phyloP scores from a whole-genome alignment of 2,888 invertebrate genomes.

The Eupithecia abbreviata region DNA sequence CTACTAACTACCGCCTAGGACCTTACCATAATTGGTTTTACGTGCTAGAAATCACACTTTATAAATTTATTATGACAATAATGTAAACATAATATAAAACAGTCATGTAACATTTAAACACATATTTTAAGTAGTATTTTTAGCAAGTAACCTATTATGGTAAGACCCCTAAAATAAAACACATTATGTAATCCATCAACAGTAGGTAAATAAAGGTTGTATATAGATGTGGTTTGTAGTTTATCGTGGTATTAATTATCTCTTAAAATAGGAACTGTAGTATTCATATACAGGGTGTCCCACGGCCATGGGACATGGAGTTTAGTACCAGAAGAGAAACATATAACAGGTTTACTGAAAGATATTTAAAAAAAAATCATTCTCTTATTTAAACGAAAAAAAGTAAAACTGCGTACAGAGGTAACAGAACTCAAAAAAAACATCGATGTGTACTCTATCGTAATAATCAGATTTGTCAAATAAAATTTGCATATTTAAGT shows the following conservation, averaged over 20 bases:
- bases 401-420: background rate
- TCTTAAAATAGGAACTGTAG: slow-evolving; percentile 1
- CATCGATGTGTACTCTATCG: too few species aligned
- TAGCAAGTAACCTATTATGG: background rate
- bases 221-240: background rate
- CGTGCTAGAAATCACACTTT: background rate
- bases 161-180: background rate
- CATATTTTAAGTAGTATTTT: background rate
- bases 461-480: background rate
- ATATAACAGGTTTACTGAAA: background rate
- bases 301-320: background rate
- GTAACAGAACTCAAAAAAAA: too few species aligned
- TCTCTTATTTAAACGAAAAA: background rate
- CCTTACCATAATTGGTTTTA: background rate
- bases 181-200: slow-evolving; percentile 4
- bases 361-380: background rate
- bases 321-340: background rate
- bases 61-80: background rate
- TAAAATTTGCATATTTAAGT: background rate
- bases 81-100: background rate
- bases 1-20: slow-evolving; percentile 8
- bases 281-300: background rate
- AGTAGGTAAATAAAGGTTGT: background rate
- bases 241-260: background rate
- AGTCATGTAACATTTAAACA: too few species aligned